Evolutionary conservation across 2,888 invertebrate genomes (phyloP).

Genomic region (Empis livida): DNA sequence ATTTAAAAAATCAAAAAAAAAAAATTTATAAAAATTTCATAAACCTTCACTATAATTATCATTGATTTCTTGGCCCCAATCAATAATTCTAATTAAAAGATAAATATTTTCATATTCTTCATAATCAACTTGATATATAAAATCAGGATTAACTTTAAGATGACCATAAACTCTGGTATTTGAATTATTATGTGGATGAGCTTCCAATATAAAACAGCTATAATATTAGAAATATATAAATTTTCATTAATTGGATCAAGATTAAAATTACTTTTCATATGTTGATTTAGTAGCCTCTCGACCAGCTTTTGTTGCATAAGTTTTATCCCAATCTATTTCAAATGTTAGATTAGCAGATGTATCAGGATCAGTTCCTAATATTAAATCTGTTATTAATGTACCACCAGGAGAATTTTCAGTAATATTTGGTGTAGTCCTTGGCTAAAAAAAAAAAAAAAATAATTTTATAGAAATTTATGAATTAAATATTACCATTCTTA

Average conservation of each 20-base stretch:
- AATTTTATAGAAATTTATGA: neutral
- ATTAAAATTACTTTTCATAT: slow-evolving; percentile 13
- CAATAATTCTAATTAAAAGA: slow-evolving; percentile 40
- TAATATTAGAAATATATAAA: too few relatives aligned
- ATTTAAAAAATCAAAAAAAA: slow-evolving; percentile 1
- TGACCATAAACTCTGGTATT: slow-evolving; percentile 15
- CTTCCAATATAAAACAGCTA: slow-evolving; percentile 25
- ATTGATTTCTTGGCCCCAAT: slow-evolving; percentile 39
- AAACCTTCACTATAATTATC: slow-evolving; percentile 40
- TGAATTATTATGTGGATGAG: slow-evolving; percentile 1
- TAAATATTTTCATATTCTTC: slow-evolving; percentile 47
- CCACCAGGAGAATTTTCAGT: slow-evolving; percentile 42
- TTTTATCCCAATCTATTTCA: slow-evolving; percentile 44
- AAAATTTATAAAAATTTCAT: neutral
- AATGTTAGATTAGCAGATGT: slow-evolving; percentile 43
- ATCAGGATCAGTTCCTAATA: slow-evolving; percentile 47
- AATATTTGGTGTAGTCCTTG: slow-evolving; percentile 38
- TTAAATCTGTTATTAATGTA: slow-evolving; percentile 30
- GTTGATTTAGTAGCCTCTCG: slow-evolving; percentile 11
- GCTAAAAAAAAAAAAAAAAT: slow-evolving; percentile 27
- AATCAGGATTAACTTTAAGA: slow-evolving; percentile 16
- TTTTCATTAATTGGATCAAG: too few relatives aligned
- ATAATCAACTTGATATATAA: slow-evolving; percentile 39
- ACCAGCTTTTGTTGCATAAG: slow-evolving; percentile 47
- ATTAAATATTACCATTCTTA: slow-evolving; percentile 41